A percentile compares a stretch with the other conserved stretches of the same genome.
Evolutionary conservation across 1,140 invertebrate species (phyloP).

Genomic region (Steinernema khuongi): DNA sequence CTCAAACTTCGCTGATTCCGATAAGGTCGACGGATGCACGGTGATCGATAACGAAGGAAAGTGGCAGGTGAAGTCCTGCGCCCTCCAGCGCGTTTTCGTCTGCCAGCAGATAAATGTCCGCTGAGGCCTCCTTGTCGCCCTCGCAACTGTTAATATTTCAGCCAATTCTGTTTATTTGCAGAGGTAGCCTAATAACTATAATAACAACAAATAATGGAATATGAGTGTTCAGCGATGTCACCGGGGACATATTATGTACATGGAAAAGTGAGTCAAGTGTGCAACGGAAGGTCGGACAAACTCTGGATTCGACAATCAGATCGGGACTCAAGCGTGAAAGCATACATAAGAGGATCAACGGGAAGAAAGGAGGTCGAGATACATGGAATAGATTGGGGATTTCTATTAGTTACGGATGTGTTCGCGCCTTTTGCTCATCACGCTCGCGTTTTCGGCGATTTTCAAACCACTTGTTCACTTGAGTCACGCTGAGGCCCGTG

Average conservation of each 20-base stretch:
- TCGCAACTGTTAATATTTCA: not conserved
- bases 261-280: no score
- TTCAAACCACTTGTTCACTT: constrained; percentile 4
- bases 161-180: not conserved
- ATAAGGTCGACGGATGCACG: constrained; percentile 29
- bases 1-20: constrained; percentile 27
- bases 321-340: no score
- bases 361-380: not conserved
- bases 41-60: constrained; percentile 28
- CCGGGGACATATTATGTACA: not conserved
- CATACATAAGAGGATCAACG: not conserved
- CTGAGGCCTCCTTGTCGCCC: not conserved
- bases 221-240: not conserved
- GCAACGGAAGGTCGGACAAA: no score
- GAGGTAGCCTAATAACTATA: not conserved
- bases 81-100: constrained; percentile 19
- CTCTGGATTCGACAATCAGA: no score
- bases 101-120: constrained; percentile 28
- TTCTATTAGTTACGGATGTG: not conserved
- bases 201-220: not conserved
- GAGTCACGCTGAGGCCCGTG: not conserved
- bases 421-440: not conserved
- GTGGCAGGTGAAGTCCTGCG: constrained; percentile 32
- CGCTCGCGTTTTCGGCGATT: not conserved
- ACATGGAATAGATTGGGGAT: not conserved